These are phyloP conservation scores for Pitangus sulphuratus DNA, from an alignment of 2,797 vertebrate species.

Conservation along the genomic window DNA sequence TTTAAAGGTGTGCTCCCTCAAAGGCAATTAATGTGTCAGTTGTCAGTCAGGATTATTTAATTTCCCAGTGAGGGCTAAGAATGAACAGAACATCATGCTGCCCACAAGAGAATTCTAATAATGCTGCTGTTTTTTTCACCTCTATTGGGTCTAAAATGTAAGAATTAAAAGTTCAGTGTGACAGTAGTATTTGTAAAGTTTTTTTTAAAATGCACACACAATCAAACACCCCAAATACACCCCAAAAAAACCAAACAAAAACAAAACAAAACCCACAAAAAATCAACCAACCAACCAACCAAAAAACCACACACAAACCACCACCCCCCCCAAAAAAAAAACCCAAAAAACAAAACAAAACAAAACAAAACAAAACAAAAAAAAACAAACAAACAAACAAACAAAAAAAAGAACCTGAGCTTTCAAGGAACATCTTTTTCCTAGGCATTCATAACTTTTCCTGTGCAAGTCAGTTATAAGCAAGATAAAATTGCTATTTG, in stretches of 20 bases:
- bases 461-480: not conserved
- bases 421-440: not conserved
- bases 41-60: conserved; percentile 72
- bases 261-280: no score
- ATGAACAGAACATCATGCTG: not conserved
- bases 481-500: not conserved
- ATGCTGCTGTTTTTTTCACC: not conserved
- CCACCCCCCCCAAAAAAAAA: no score
- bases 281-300: no score
- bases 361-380: no score
- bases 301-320: no score
- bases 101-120: not conserved
- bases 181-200: not conserved
- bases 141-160: not conserved
- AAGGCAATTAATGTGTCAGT: conserved; percentile 68
- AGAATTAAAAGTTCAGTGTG: not conserved
- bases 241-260: not conserved
- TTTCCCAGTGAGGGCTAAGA: conserved; percentile 36
- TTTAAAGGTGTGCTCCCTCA: conserved; percentile 65
- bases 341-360: no score
- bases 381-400: not conserved
- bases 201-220: not conserved
- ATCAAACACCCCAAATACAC: no score
- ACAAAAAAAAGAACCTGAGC: not conserved
- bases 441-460: not conserved